These are phyloP conservation scores for Rhipidura dahli DNA, from an alignment of 2,113 vertebrate species.

Conservation along the genomic window DNA sequence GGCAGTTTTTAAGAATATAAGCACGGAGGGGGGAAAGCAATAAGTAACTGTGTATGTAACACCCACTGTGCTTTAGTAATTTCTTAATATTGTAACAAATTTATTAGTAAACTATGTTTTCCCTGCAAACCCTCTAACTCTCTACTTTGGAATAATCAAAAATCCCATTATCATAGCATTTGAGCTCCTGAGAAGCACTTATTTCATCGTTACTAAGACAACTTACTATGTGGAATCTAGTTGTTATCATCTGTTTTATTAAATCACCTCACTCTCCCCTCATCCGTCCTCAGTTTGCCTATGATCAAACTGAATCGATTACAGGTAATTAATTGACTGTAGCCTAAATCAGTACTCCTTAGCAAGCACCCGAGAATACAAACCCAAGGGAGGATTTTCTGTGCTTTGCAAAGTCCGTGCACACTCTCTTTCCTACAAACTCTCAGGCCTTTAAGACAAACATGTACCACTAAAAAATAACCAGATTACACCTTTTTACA, in stretches of 20 bases:
- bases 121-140: neutral
- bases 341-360: too few species aligned
- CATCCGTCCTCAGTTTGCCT: too few species aligned
- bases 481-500: rapidly evolving
- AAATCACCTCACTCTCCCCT: too few species aligned
- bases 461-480: too few species aligned
- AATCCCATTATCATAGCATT: neutral
- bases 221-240: neutral
- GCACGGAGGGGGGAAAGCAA: neutral
- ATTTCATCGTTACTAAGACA: neutral
- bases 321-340: too few species aligned
- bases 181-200: neutral
- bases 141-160: neutral
- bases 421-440: too few species aligned
- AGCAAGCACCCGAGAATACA: too few species aligned
- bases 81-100: neutral
- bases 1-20: neutral
- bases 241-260: neutral
- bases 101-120: neutral
- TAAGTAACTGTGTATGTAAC: neutral
- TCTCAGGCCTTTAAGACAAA: neutral
- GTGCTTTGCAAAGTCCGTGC: neutral
- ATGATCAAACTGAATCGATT: too few species aligned
- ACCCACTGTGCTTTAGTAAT: neutral
- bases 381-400: too few species aligned